Percentiles rank a stretch among this genome's conserved stretches.
Conservation (phyloP, 2,113 vertebrate genomes). For the Hoplias malabaricus region DNA sequence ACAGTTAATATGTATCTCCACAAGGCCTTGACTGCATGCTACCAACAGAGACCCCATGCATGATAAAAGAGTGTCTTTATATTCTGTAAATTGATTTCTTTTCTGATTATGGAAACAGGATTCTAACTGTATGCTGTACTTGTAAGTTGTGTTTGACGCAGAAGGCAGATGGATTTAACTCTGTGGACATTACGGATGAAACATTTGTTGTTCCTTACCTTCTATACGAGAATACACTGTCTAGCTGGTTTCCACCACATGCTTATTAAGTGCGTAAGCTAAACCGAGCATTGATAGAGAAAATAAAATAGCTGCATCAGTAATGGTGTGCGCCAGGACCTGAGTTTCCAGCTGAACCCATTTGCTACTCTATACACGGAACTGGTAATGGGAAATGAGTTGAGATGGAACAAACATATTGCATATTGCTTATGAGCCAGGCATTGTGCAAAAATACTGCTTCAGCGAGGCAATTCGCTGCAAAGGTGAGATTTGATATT, state of each 20-base stretch:
- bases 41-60: neutral
- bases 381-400: conserved; percentile 43
- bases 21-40: neutral
- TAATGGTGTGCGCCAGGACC: conserved; percentile 27
- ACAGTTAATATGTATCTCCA: neutral
- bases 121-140: neutral
- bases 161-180: neutral
- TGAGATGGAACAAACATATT: conserved; percentile 47
- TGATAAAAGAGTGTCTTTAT: neutral
- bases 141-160: too few relatives aligned
- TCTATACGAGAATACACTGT: neutral
- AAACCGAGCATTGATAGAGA: conserved; percentile 36
- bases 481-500: conserved; percentile 39
- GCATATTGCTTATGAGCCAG: conserved; percentile 49
- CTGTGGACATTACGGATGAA: neutral
- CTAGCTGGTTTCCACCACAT: conserved; percentile 1
- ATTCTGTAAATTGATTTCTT: neutral
- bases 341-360: conserved; percentile 42
- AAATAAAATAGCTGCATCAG: conserved; percentile 40
- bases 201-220: neutral
- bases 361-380: conserved; percentile 40
- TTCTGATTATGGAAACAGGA: neutral
- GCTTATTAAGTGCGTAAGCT: conserved; percentile 23
- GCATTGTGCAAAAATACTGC: conserved; percentile 34
- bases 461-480: conserved; percentile 34